Base-by-base conservation (phyloP, 2,797 vertebrate genomes). In the Hippoglossus hippoglossus region DNA sequence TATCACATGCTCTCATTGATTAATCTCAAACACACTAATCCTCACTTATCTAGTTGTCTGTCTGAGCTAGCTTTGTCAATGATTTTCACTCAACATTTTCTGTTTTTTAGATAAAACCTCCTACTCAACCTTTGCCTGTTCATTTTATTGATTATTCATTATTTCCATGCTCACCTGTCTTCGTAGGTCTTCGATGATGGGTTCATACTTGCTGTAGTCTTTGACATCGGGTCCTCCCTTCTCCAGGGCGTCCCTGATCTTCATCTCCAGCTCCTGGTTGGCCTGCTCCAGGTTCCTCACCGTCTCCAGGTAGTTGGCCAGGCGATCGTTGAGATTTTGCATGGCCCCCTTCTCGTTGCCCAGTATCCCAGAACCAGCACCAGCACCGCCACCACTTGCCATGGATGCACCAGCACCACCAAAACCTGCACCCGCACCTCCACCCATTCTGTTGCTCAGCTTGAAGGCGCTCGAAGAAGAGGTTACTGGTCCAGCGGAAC, bases 301-400 rank as follows among this genome's bases (percentile, higher is more conserved):
- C 3, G 91, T 95, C 12, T 96, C 95, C 92, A 98, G 86, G 92
- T 98, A 98, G 78, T 88, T 85, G 82, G 96, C 95, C 91, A 98
- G 93, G 18, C 94, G 95, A 79, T 98, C 95, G 1, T 98, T 98
- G 64, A 98, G 95, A 52, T 94, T 95, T 75, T 97, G 96, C 96
- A 98, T 96, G 77, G 95, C 95, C 76, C 96, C 96, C 88, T 95
- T 97, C 91, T 97, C 95, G 0, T 96, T 94, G 77, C 95, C 94
- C 49, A 87, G 13, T 81, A 95, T 89, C 21, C 65, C 57, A 0
- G 26, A 0, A 2, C 62, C 34, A 0, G 26, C 0, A 2, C 62
- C 34, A 0, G 74, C 28, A 36, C 19, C 55, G 12, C 46, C 84
- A 4, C 68, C 15, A 0, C 28, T 3, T 0, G 57, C 49, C 5